Percentiles rank a stretch among this genome's conserved stretches.
phyloP scores from a whole-genome alignment of 53 echinoderm and acorn worm species.

The Stichopus horrens region DNA sequence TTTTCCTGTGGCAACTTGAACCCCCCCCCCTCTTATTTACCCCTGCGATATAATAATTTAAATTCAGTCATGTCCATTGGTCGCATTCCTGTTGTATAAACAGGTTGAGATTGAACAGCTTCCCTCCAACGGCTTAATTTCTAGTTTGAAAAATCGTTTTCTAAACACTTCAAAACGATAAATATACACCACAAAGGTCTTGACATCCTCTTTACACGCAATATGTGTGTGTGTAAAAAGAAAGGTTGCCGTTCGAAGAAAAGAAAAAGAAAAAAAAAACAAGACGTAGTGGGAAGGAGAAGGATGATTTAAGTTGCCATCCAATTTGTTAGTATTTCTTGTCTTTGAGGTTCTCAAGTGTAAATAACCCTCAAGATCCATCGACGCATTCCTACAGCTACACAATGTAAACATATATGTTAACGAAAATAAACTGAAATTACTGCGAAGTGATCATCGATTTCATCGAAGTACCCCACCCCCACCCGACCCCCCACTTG shows the following conservation, averaged over 20 bases:
- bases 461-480: no score
- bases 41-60: no score
- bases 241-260: neutral
- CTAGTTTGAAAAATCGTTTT: neutral
- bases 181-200: neutral
- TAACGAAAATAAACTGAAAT: slow-evolving; percentile 32
- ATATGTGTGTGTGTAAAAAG: no score
- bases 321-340: neutral
- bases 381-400: slow-evolving; percentile 23
- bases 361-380: slow-evolving; percentile 31
- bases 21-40: no score
- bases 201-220: neutral
- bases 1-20: no score
- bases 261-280: neutral
- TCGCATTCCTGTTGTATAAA: neutral
- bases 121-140: neutral
- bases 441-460: no score
- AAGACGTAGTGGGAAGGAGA: neutral
- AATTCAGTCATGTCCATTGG: neutral
- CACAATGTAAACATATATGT: slow-evolving; percentile 40
- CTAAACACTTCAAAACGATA: slow-evolving; percentile 17
- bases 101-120: neutral
- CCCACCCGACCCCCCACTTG: no score
- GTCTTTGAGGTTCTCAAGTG: neutral
- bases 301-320: neutral